Percentiles rank a stretch among this genome's conserved stretches.
These are phyloP conservation scores for Eunapius fragilis DNA, from an alignment of 37 sponge, comb jelly and placozoan species.

Conservation along the genomic window DNA sequence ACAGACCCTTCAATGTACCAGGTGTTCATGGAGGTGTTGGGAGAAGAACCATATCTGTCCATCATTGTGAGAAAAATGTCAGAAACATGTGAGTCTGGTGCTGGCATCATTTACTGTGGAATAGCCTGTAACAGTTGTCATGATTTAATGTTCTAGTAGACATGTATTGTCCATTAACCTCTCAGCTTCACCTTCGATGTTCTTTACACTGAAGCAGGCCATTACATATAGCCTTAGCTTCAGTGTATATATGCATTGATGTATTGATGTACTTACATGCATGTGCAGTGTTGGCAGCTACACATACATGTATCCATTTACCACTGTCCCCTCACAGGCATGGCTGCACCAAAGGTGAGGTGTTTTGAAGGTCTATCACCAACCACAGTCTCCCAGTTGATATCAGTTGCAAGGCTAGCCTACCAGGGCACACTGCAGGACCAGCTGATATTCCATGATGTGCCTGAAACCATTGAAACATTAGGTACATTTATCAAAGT, in stretches of 20 bases:
- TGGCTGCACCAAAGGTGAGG: neutral
- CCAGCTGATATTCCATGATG: neutral
- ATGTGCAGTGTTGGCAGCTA: too few relatives aligned
- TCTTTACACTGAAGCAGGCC: too few relatives aligned
- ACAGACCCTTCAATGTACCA: neutral
- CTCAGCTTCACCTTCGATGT: too few relatives aligned
- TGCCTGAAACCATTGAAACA: neutral
- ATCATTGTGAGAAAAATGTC: neutral
- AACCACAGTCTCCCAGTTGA: neutral
- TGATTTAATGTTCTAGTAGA: too few relatives aligned
- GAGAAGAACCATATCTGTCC: neutral
- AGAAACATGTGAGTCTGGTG: neutral
- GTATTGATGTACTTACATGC: too few relatives aligned
- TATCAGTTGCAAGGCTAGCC: neutral
- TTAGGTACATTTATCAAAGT: too few relatives aligned
- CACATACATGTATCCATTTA: neutral
- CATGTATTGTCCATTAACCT: too few relatives aligned
- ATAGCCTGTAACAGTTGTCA: too few relatives aligned
- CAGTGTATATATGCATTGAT: too few relatives aligned
- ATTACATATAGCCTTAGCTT: too few relatives aligned
- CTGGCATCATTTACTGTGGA: too few relatives aligned
- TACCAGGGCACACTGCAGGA: neutral
- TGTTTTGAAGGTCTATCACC: neutral
- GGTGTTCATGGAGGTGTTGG: neutral
- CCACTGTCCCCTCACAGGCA: neutral